Evolutionary conservation across 1,140 invertebrate species (phyloP).

Genomic region (Belonocnema kinseyi): DNA sequence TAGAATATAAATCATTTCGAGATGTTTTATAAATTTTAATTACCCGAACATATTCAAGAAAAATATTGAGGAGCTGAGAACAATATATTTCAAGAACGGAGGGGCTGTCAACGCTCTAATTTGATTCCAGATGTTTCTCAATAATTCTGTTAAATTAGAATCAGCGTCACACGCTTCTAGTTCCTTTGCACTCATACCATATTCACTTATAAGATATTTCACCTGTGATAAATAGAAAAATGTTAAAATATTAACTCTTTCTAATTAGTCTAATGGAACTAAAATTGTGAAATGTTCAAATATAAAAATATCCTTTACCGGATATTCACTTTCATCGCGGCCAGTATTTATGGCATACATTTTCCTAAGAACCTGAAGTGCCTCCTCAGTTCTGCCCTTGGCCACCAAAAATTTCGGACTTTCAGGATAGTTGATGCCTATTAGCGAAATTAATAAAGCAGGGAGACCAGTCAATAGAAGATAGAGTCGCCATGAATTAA

Average conservation of each 20-base stretch:
- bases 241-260: neutral
- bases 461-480: constrained; percentile 77
- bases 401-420: constrained; percentile 86
- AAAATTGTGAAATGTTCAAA: neutral
- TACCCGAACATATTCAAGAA: constrained; percentile 84
- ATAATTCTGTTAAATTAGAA: constrained; percentile 54
- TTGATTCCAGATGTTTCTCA: constrained; percentile 76
- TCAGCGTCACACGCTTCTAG: neutral
- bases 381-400: constrained; percentile 78
- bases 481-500: constrained; percentile 82
- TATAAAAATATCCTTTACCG: constrained; percentile 49
- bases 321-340: constrained; percentile 64
- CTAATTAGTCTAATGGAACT: neutral
- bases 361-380: constrained; percentile 77
- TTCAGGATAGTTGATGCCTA: constrained; percentile 80
- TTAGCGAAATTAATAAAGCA: constrained; percentile 74
- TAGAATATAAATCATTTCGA: neutral
- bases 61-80: constrained; percentile 77
- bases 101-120: constrained; percentile 75
- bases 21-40: constrained; percentile 54
- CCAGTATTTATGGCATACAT: constrained; percentile 81
- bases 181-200: constrained; percentile 33
- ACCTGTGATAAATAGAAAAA: neutral
- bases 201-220: constrained; percentile 1
- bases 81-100: constrained; percentile 76